Percentiles rank a stretch among this genome's conserved stretches.
phyloP scores from a whole-genome alignment of 1,140 invertebrate genomes.

The Drosophila paulistorum region DNA sequence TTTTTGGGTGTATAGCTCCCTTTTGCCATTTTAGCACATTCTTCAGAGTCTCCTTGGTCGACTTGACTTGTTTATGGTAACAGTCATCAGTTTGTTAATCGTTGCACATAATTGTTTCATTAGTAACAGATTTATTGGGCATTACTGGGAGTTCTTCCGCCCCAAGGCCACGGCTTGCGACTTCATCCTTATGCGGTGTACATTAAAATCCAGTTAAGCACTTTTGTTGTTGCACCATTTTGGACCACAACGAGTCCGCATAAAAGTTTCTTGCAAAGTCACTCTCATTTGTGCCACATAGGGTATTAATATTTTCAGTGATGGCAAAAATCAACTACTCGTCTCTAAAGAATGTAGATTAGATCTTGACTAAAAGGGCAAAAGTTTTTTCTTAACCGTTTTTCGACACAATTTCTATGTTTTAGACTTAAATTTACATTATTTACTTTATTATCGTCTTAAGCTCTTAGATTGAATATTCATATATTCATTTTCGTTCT shows the following conservation, averaged over 20 bases:
- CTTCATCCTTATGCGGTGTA: conserved; percentile 44
- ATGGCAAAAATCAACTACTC: background rate
- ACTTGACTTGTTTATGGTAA: conserved; percentile 64
- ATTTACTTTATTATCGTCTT: no score
- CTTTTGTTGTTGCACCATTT: conserved; percentile 51
- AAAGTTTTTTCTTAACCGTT: no score
- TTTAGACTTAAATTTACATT: no score
- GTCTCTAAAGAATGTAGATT: background rate
- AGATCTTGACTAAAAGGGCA: background rate
- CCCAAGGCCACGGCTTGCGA: conserved; percentile 14
- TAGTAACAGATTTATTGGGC: conserved; percentile 74
- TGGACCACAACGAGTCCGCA: conserved; percentile 19
- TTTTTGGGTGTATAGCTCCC: conserved; percentile 5
- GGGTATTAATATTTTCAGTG: no score
- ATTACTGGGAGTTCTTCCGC: conserved; percentile 47
- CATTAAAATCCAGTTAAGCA: conserved; percentile 52
- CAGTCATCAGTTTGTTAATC: conserved; percentile 56
- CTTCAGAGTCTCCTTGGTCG: background rate
- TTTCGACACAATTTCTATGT: no score
- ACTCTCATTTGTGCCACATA: background rate
- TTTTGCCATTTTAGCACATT: conserved; percentile 8
- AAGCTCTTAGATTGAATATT: no score
- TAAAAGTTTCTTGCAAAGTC: conserved; percentile 9
- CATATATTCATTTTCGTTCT: no score
- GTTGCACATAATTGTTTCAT: conserved; percentile 77